phyloP scores from a whole-genome alignment of 2,797 vertebrate species.

The Acanthurus tractus region DNA sequence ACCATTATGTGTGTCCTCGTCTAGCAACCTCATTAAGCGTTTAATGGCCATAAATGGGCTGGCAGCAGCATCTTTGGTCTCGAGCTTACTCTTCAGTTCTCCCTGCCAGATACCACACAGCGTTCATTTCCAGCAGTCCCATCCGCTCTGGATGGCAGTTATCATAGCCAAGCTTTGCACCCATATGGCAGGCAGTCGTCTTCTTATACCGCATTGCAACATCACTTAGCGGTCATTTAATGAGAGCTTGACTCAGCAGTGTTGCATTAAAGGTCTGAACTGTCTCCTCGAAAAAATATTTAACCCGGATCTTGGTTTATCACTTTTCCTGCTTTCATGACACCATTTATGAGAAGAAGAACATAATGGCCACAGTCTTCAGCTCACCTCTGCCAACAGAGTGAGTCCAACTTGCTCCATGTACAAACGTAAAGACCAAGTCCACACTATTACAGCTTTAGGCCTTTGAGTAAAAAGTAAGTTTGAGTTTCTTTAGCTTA shows the following conservation, averaged over 20 bases:
- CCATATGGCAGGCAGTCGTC: conserved; percentile 53
- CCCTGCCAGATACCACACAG: conserved; percentile 29
- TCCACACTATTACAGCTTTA: background rate
- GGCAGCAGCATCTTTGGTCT: conserved; percentile 40
- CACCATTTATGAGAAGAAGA: conserved; percentile 13
- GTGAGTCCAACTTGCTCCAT: background rate
- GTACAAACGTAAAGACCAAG: background rate
- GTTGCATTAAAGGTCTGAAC: conserved; percentile 29
- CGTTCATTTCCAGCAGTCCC: conserved; percentile 60
- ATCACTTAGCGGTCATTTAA: conserved; percentile 62
- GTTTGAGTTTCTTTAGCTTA: background rate
- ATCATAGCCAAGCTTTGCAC: conserved; percentile 47
- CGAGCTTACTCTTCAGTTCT: conserved; percentile 15
- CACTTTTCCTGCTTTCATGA: conserved; percentile 17
- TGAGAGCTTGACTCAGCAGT: conserved; percentile 41
- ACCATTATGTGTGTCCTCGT: conserved; percentile 24
- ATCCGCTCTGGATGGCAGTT: conserved; percentile 47
- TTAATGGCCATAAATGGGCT: conserved; percentile 28
- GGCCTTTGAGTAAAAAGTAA: background rate
- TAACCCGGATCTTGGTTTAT: conserved; percentile 20
- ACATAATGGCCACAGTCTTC: background rate
- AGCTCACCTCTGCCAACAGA: background rate
- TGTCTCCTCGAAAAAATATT: conserved; percentile 30
- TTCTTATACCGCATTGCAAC: conserved; percentile 44
- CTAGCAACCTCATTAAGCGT: conserved; percentile 10